phyloP scores from a whole-genome alignment of 2,113 vertebrate species.

The Buteo buteo region DNA sequence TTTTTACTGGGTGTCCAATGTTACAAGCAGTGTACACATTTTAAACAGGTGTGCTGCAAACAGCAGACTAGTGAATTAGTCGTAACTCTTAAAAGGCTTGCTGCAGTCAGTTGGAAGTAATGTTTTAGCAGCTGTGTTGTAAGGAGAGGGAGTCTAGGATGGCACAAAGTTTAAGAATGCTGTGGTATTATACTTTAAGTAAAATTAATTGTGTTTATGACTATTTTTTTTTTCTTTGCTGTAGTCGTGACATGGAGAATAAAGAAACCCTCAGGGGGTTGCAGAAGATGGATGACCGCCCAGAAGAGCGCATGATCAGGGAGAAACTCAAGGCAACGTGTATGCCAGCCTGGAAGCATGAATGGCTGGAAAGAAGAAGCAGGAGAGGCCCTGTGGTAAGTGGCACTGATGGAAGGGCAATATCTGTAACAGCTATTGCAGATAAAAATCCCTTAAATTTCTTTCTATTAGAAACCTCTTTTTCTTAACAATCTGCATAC shows the following conservation, averaged over 20 bases:
- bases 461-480: background rate
- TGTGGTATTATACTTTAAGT: background rate
- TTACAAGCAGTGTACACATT: background rate
- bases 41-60: background rate
- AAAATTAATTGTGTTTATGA: background rate
- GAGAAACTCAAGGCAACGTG: slow-evolving; percentile 90
- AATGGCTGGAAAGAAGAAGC: slow-evolving; percentile 87
- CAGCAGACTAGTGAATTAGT: background rate
- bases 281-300: slow-evolving; percentile 91
- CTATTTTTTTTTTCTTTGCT: slow-evolving; percentile 1
- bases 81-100: background rate
- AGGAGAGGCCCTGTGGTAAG: slow-evolving; percentile 86
- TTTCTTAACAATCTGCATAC: background rate
- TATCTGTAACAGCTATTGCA: background rate
- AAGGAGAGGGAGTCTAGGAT: background rate
- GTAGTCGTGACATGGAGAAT: slow-evolving; percentile 86
- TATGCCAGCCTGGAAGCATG: slow-evolving; percentile 92
- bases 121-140: background rate
- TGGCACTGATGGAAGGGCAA: background rate
- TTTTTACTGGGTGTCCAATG: background rate
- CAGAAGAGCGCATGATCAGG: slow-evolving; percentile 89
- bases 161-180: background rate
- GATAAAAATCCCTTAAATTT: background rate
- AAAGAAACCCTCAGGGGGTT: slow-evolving; percentile 86
- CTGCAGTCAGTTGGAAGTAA: background rate